Evolutionary conservation across 2,888 invertebrate species (phyloP), one percentile per base, ranked within the genome.

Genomic region (Ectropis crepuscularia): DNA sequence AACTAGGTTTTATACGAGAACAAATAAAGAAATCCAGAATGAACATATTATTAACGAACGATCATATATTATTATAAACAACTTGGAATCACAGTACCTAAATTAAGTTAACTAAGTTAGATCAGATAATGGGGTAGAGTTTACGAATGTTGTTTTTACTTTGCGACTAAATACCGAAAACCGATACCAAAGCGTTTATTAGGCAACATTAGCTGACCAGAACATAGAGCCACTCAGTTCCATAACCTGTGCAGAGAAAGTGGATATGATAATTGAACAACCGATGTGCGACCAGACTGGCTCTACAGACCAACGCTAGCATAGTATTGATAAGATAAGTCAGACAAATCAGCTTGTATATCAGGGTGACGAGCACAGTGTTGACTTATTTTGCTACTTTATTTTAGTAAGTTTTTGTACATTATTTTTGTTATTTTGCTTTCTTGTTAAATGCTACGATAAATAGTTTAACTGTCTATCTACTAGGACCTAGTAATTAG

Each of bases 251-350:
- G 63, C 77, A 81, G 92, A 87, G 92, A 92, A 92, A 92, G 92
- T 92, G 83, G 92, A 90, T 92, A 91, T 92, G 92, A 86, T 92
- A 91, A 92, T 91, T 90, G 90, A 87, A 85, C 81, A 83, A 74
- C 71, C 86, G 86, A 85, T 85, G 88, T 87, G 86, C 86, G 87
- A 87, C 90, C 72, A 73, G 74, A 76, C 75, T 70, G 71, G 79
- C 65, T 68, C 59, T 57, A 69, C 79, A 74, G 72, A 67, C 65
- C 59, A 64, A 50, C 53, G 57, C 5, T 59, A 38, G 65, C 47
- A 53, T 80, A 74, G 8, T 62, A 51, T 83, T 85, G 89, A 90
- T 65, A 72, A 53, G 61, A 8, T 16, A n/a, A 6, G 6, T 11
- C 43, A 41, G 10, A 6, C 0, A 41, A 9, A 9, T 41, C 41